Evolutionary conservation across 2,797 vertebrate species (phyloP).

Genomic region (Sebastolobus altivelis): DNA sequence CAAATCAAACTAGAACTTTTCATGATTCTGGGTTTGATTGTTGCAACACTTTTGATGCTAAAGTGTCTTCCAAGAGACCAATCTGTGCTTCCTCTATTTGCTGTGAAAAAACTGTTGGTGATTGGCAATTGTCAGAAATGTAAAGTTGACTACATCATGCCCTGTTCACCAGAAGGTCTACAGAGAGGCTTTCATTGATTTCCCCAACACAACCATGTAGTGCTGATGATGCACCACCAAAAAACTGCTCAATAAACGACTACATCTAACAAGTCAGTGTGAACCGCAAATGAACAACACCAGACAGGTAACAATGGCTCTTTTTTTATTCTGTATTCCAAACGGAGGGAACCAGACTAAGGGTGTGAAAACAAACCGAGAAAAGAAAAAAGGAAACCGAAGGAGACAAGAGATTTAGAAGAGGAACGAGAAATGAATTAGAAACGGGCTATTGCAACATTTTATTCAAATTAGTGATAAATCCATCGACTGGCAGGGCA

Average conservation of each 20-base stretch:
- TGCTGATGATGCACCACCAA: background rate
- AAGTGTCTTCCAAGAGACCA: background rate
- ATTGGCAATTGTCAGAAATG: background rate
- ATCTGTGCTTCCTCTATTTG: background rate
- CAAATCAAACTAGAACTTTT: background rate
- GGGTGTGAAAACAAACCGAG: background rate
- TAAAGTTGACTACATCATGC: background rate
- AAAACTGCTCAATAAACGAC: background rate
- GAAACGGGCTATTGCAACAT: constrained; percentile 36
- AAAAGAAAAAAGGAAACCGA: background rate
- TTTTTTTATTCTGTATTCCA: constrained; percentile 6
- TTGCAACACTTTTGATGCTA: background rate
- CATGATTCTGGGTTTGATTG: background rate
- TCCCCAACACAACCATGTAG: background rate
- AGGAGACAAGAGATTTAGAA: background rate
- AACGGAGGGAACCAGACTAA: background rate
- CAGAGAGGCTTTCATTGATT: background rate
- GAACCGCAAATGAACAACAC: background rate
- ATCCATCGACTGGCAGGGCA: constrained; percentile 42
- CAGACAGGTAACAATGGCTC: background rate
- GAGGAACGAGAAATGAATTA: constrained; percentile 13
- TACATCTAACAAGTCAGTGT: background rate
- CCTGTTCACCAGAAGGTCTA: background rate
- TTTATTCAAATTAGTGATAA: constrained; percentile 53
- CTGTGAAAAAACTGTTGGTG: background rate